phyloP scores from a whole-genome alignment of 2,888 invertebrate genomes.

The Mantis religiosa region DNA sequence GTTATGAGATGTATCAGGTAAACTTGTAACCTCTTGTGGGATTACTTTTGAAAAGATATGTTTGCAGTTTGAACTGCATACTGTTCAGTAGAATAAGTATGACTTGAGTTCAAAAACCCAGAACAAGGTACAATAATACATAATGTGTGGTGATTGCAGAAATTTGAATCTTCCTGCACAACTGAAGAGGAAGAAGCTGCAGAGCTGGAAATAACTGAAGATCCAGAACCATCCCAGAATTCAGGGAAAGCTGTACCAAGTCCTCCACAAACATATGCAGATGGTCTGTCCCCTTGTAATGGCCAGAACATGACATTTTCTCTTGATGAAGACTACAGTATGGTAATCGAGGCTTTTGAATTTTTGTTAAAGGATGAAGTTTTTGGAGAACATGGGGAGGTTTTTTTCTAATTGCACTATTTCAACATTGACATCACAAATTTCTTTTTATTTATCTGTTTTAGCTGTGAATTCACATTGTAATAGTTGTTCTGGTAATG shows the following conservation, averaged over 20 bases:
- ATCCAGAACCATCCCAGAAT: conserved; percentile 20
- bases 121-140: too few species aligned
- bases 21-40: too few species aligned
- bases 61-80: not conserved
- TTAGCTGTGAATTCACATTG: too few species aligned
- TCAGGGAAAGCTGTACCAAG: conserved; percentile 4
- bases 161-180: conserved; percentile 43
- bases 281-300: conserved; percentile 41
- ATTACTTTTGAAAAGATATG: too few species aligned
- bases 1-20: too few species aligned
- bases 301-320: conserved; percentile 62
- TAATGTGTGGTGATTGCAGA: conserved; percentile 33
- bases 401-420: conserved; percentile 23
- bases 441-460: too few species aligned
- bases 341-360: conserved; percentile 59
- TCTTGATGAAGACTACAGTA: conserved; percentile 36
- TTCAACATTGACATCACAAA: too few species aligned
- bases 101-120: too few species aligned
- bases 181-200: conserved; percentile 41
- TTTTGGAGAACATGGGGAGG: conserved; percentile 45
- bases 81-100: too few species aligned
- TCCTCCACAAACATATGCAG: not conserved
- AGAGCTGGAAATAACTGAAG: conserved; percentile 34
- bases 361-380: conserved; percentile 61
- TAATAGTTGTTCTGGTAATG: too few species aligned